These are phyloP conservation scores for Cotesia chilonis DNA, from an alignment of 1,140 invertebrate genomes.

Conservation along the genomic window DNA sequence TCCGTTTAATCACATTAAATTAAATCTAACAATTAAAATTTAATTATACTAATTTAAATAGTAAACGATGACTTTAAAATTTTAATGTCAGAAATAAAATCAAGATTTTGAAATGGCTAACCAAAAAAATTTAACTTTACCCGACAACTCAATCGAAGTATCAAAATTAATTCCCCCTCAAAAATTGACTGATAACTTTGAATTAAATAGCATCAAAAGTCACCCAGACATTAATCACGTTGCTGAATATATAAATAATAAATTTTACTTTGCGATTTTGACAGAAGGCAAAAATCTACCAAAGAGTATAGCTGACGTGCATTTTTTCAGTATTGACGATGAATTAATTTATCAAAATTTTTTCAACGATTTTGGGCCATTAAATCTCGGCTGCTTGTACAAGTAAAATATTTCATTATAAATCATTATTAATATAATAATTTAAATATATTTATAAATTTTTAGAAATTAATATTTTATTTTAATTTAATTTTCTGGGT, in stretches of 20 bases:
- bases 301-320: slow-evolving; percentile 67
- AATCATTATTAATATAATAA: too few species aligned
- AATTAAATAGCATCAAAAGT: slow-evolving; percentile 41
- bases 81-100: too few species aligned
- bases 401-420: slow-evolving; percentile 49
- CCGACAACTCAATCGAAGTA: neutral
- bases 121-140: too few species aligned
- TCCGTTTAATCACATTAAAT: slow-evolving; percentile 2
- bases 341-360: slow-evolving; percentile 81
- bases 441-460: neutral
- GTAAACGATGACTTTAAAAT: neutral
- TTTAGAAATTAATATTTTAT: neutral
- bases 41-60: too few species aligned
- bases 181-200: slow-evolving; percentile 3
- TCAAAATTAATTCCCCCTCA: neutral
- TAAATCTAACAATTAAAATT: slow-evolving; percentile 11
- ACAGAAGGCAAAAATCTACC: slow-evolving; percentile 58
- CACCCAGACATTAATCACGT: slow-evolving; percentile 48
- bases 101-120: too few species aligned
- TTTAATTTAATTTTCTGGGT: too few species aligned
- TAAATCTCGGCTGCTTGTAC: slow-evolving; percentile 81
- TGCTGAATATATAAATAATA: slow-evolving; percentile 63
- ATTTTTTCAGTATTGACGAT: slow-evolving; percentile 77
- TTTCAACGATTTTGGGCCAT: slow-evolving; percentile 83
- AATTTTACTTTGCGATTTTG: slow-evolving; percentile 74